Base-by-base conservation (phyloP, 2,888 invertebrate species). In the Hartigia nigra region DNA sequence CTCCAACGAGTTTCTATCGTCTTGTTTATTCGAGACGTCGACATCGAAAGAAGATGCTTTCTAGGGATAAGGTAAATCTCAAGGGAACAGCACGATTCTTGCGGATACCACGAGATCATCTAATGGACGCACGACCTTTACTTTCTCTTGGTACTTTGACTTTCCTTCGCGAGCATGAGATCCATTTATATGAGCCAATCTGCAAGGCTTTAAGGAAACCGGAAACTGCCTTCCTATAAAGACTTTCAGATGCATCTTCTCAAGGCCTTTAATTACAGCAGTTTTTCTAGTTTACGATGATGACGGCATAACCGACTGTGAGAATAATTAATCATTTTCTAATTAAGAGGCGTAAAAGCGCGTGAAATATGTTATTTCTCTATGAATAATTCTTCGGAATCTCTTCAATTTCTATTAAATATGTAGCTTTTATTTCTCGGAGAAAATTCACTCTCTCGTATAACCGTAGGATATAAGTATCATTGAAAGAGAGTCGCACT, bases 41-140 rank as follows among this genome's bases (percentile, higher is more conserved):
- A 55, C 9, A 55, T 78, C 74, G 79, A 39, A 31, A 74, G 80
- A 81, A 85, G 88, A 88, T 90, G 83, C 88, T 88, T 88, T 87
- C 86, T 86, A 86, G 79, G 86, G 87, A 88, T 89, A 87, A 88
- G 85, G 81, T 70, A 81, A 81, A 55, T 82, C 80, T 81, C 82
- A 81, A 84, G 83, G 82, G 83, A 85, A 79, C 77, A 39, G 75
- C 37, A 75, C 76, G 75, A 76, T 78, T 80, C 78, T 78, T 81
- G 79, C n/a, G 84, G 87, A 88, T 88, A 72, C 87, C 80, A 77
- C 83, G 87, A 88, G 90, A 90, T 90, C 89, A 85, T 82, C 80
- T 84, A 82, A 83, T 86, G 79, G 85, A 84, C 84, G 84, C 87
- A 82, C 85, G 86, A 87, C 88, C 88, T 87, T 88, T 86, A 82